Base-by-base conservation (phyloP, 2,888 invertebrate species). In the Copidosoma aretas region DNA sequence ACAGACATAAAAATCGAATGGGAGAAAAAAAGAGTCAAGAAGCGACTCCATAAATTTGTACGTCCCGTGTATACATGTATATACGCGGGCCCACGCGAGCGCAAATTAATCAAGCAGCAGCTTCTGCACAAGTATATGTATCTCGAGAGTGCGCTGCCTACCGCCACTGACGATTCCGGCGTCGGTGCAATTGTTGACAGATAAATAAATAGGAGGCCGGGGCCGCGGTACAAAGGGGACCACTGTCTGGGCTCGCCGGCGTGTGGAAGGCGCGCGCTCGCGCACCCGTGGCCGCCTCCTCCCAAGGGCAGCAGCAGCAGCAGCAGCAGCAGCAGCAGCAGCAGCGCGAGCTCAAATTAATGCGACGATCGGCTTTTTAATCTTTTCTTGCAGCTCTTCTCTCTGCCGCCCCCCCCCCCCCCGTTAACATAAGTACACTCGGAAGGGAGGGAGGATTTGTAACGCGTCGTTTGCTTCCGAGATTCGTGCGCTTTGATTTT, bases 151-250 rank as follows among this genome's bases (percentile, higher is more conserved):
- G 32, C 32, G n/a, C n/a, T 60, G 64, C 66, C 72, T 70, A 70
- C 72, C 73, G 25, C 19, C 25, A 25, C 70, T 69, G 71, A 70
- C 68, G 71, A 74, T 76, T 78, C 77, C 76, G 75, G 74, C 71
- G 73, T 73, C 78, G 74, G 75, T 76, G 75, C 79, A 81, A 81
- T 81, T 81, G 81, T 81, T 80, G 81, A 81, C 80, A 78, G 80
- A 81, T 81, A 82, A 82, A 82, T 81, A 82, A 82, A 80, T 81
- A 79, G 76, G 72, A 74, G 73, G 22, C 46, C 22, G 49, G n/a
- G 32, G 39, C 74, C 72, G 4, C 32, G 32, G 32, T 3, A 82
- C 78, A 82, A 81, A 78, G 81, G 73, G 32, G 67, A 68, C 66
- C 79, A 74, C 79, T 82, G 81, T 82, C 57, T 66, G 54, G 54